phyloP scores from a whole-genome alignment of 2,888 invertebrate species.

The Drosophila subsilvestris region DNA sequence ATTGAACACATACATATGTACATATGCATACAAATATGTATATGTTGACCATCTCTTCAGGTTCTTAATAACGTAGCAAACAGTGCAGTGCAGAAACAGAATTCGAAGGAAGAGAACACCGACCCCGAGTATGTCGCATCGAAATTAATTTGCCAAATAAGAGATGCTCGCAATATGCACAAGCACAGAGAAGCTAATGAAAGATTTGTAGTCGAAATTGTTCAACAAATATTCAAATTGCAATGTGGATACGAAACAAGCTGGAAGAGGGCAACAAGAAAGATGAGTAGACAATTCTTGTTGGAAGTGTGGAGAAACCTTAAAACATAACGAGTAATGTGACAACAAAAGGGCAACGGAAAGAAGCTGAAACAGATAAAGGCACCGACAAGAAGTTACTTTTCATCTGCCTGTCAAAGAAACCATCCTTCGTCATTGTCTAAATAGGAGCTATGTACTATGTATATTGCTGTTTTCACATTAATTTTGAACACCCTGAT shows the following conservation, averaged over 20 bases:
- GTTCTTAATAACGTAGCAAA: neutral
- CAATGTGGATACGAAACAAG: too few species aligned
- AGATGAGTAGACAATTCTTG: neutral
- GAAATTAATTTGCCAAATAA: neutral
- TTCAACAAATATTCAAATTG: neutral
- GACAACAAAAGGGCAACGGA: neutral
- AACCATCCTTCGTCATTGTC: neutral
- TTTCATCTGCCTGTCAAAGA: neutral
- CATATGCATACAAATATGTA: neutral
- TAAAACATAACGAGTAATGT: neutral
- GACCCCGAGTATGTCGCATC: too few species aligned
- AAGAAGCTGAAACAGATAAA: neutral
- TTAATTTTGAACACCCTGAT: constrained; percentile 32
- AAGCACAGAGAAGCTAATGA: neutral
- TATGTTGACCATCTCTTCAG: neutral
- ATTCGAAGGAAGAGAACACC: neutral
- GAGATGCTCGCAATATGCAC: neutral
- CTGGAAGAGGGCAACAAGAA: neutral
- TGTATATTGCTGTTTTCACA: neutral
- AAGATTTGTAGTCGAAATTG: neutral
- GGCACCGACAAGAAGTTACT: neutral
- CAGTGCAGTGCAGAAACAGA: too few species aligned
- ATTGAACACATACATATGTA: too few species aligned
- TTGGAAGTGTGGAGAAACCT: neutral
- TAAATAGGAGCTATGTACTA: too few species aligned